Evolutionary conservation across 2,797 vertebrate genomes (phyloP).

Genomic region (Silurus lanzhouensis): DNA sequence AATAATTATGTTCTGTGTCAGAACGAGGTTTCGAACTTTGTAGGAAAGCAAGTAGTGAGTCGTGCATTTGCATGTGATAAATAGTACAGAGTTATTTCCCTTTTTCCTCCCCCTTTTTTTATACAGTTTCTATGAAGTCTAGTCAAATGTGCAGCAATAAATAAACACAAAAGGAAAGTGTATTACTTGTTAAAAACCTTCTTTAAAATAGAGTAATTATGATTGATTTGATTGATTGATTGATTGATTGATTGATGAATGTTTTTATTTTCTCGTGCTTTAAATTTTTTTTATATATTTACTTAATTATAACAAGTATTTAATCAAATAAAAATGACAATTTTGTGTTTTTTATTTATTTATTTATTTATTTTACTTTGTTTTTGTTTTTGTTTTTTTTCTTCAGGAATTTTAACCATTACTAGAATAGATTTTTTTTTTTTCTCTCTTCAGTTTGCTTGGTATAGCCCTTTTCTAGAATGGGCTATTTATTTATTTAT

Average conservation of each 20-base stretch:
- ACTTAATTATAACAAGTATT: too few relatives aligned
- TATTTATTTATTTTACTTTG: neutral
- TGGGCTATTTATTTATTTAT: too few relatives aligned
- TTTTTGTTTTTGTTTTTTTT: neutral
- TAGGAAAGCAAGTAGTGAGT: neutral
- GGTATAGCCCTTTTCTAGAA: too few relatives aligned
- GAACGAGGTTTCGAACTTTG: neutral
- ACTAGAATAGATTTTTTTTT: neutral
- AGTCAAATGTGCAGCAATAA: neutral
- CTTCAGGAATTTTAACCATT: neutral
- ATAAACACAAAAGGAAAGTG: neutral
- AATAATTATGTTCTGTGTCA: neutral
- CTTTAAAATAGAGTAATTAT: too few relatives aligned
- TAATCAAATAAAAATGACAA: too few relatives aligned
- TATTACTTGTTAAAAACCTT: too few relatives aligned
- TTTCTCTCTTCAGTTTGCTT: too few relatives aligned
- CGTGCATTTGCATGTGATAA: neutral
- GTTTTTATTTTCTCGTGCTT: neutral
- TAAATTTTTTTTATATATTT: neutral
- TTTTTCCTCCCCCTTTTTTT: neutral
- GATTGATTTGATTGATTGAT: too few relatives aligned
- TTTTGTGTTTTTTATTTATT: neutral
- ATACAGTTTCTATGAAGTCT: neutral
- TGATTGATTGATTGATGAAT: too few relatives aligned
- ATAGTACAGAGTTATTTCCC: neutral